phyloP scores from a whole-genome alignment of 2,113 vertebrate genomes.

The Podiceps cristatus region DNA sequence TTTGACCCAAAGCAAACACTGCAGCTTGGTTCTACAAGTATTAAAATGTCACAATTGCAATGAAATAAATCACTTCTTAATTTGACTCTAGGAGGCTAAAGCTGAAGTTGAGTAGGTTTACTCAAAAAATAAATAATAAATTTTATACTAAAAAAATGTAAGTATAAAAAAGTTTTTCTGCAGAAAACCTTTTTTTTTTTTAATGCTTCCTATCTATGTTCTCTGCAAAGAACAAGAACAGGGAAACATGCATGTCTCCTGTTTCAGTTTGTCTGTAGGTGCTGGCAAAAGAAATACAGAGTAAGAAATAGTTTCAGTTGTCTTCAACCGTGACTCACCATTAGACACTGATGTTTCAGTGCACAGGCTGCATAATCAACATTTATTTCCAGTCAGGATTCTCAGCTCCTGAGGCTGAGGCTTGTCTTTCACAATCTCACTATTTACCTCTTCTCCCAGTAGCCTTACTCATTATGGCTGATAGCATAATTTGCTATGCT shows the following conservation, averaged over 20 bases:
- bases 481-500: slow-evolving; percentile 20
- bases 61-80: not conserved
- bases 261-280: not conserved
- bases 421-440: not conserved
- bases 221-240: not conserved
- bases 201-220: not conserved
- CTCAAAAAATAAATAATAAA: not conserved
- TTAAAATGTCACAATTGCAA: not conserved
- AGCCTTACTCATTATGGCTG: not conserved
- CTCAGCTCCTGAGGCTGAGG: not conserved
- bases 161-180: not conserved
- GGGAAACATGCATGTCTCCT: fast-evolving
- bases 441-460: not conserved
- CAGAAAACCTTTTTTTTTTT: not conserved
- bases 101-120: not conserved
- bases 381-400: not conserved
- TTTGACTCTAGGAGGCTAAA: not conserved
- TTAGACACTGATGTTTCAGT: not conserved
- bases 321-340: not conserved
- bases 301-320: not conserved
- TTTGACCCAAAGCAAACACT: not conserved
- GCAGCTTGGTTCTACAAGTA: not conserved
- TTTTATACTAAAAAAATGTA: not conserved
- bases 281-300: not conserved
- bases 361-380: not conserved